Conservation (phyloP, 2,888 invertebrate genomes). For the Liopterus haemorrhoidalis region DNA sequence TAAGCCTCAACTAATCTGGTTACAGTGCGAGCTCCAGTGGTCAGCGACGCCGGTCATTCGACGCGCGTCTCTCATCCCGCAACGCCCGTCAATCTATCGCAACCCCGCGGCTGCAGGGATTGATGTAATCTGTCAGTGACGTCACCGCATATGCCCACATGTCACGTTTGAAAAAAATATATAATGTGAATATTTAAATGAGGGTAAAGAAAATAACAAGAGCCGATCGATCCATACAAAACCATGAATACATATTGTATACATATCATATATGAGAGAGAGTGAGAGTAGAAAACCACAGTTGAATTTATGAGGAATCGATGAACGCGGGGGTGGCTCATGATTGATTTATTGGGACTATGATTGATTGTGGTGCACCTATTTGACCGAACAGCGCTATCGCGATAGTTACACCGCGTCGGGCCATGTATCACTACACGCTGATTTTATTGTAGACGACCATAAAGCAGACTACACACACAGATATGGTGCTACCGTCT, state of each 20-base stretch:
- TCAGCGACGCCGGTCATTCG: too few relatives aligned
- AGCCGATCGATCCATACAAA: slow-evolving; percentile 12
- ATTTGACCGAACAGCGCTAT: too few relatives aligned
- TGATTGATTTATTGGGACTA: slow-evolving; percentile 45
- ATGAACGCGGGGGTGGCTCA: slow-evolving; percentile 39
- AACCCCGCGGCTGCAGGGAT: neutral
- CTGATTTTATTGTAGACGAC: too few relatives aligned
- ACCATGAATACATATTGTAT: slow-evolving; percentile 2
- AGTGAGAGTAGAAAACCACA: slow-evolving; percentile 30
- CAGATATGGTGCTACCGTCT: too few relatives aligned
- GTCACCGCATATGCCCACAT: slow-evolving; percentile 3
- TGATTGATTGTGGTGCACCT: slow-evolving; percentile 42
- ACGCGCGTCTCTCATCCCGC: too few relatives aligned
- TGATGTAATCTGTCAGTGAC: too few relatives aligned
- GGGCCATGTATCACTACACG: too few relatives aligned
- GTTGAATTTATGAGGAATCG: slow-evolving; percentile 40
- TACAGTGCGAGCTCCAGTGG: too few relatives aligned
- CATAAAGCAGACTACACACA: too few relatives aligned
- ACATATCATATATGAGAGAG: neutral
- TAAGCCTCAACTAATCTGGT: slow-evolving; percentile 1
- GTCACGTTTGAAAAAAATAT: too few relatives aligned
- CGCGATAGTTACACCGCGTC: too few relatives aligned
- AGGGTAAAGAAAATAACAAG: slow-evolving; percentile 9
- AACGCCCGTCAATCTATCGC: neutral
- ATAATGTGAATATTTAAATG: slow-evolving; percentile 1